Evolutionary conservation across 2,797 vertebrate species (phyloP), one percentile per base, ranked within the genome.

Genomic region (Halcyon chelicuti): DNA sequence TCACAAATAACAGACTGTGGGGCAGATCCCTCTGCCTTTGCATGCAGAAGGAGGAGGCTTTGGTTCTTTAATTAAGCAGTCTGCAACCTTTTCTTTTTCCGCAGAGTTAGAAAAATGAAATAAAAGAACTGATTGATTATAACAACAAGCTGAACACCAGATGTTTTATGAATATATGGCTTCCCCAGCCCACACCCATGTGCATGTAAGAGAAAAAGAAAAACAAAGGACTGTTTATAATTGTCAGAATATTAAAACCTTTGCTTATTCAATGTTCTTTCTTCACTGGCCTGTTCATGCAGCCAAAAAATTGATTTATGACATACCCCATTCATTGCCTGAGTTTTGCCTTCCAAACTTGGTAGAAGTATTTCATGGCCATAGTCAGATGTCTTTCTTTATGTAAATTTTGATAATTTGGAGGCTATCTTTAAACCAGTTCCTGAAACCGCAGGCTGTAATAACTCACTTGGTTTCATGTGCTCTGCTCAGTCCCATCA

Each of bases 401-500:
- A 95, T 97, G 95, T 94, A 97, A 97, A 96, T 95, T 96, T 97
- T 94, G 92, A 97, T 97, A 96, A 94, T 97, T 97, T 95, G 94
- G 92, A 97, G 90, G 91, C 96, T 97, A 95, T 96, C 96, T 97
- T 97, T 96, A 97, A 97, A 94, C 93, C 68, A 31, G 86, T 83
- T 93, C 92, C 94, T 95, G 92, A 97, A 95, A 96, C 88, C 31
- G 0, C 94, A 91, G 90, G 63, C 92, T 0, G 1, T 88, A 96
- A 94, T 97, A 97, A 96, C 93, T 97, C 96, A 97, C 76, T 96
- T 25, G 57, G 84, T 88, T 95, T 96, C 92, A 80, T 92, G 90
- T 0, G 12, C 84, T 91, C 90, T 92, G 78, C 90, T 92, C 94
- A 89, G 75, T 35, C 62, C 95, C 88, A 86, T 86, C 94, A 86